Evolutionary conservation across 1,140 invertebrate genomes (phyloP).

Genomic region (Drosophila yakuba): DNA sequence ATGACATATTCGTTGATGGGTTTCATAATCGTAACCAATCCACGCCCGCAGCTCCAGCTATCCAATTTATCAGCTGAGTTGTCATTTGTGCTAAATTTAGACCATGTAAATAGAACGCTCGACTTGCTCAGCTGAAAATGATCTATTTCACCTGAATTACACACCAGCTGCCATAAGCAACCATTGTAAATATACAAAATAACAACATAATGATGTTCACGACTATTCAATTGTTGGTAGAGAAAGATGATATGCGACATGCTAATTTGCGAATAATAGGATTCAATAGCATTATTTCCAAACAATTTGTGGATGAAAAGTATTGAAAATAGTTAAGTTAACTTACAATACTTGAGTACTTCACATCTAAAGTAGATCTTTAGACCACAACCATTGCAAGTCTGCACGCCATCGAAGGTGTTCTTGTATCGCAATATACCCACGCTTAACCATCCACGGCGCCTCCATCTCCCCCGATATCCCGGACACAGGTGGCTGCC

Average conservation of each 20-base stretch:
- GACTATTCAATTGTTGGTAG: neutral
- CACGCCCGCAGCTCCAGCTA: no score
- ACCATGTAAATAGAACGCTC: slow-evolving; percentile 1
- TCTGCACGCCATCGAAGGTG: neutral
- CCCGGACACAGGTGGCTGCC: slow-evolving; percentile 89
- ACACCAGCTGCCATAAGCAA: neutral
- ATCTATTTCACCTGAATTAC: slow-evolving; percentile 2
- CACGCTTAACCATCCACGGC: slow-evolving; percentile 4
- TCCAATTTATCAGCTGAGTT: neutral
- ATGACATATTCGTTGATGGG: neutral
- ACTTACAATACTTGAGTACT: no score
- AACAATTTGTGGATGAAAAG: no score
- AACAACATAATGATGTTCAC: neutral
- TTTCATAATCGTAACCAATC: neutral
- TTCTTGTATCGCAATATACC: neutral
- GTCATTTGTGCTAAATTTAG: slow-evolving; percentile 26
- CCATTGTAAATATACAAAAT: slow-evolving; percentile 5
- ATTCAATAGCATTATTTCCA: no score
- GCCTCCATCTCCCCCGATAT: slow-evolving; percentile 11
- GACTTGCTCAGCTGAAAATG: slow-evolving; percentile 11
- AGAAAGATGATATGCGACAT: neutral
- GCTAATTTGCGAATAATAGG: no score
- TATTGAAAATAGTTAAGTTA: no score
- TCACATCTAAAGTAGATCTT: no score
- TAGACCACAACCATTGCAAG: no score